Evolutionary conservation across 2,113 vertebrate genomes (phyloP).

Genomic region (Ornithorhynchus anatinus): DNA sequence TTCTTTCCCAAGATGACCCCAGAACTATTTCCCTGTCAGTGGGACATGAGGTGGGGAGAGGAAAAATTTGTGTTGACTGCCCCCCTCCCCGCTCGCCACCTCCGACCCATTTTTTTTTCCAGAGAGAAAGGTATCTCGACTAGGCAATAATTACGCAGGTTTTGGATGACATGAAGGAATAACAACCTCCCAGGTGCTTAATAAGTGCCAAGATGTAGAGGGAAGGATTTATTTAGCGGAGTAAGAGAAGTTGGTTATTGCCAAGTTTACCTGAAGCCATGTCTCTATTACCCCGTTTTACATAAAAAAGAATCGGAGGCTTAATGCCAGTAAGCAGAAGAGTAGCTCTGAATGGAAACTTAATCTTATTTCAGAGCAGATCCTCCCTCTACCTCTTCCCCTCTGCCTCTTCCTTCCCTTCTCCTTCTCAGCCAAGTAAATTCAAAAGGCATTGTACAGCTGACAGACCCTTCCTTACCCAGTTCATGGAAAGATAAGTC

Average conservation of each 20-base stretch:
- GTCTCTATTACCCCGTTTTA: rapidly evolving
- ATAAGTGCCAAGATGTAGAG: constrained; percentile 53
- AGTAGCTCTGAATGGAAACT: no score
- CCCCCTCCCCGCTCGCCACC: neutral
- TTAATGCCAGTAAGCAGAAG: no score
- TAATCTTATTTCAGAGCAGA: neutral
- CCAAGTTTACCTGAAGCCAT: constrained; percentile 6
- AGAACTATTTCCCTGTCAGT: constrained; percentile 15
- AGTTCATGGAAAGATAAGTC: no score
- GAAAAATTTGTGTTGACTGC: constrained; percentile 35
- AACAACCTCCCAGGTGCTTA: constrained; percentile 61
- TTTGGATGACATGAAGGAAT: constrained; percentile 51
- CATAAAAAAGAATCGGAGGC: no score
- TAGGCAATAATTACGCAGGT: constrained; percentile 63
- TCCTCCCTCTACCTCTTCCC: neutral
- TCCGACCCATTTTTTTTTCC: neutral
- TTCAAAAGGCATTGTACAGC: no score
- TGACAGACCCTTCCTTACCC: no score
- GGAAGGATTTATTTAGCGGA: constrained; percentile 57
- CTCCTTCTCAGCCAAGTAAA: neutral
- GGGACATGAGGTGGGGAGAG: constrained; percentile 14
- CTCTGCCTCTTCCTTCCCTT: neutral
- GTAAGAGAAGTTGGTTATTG: constrained; percentile 6
- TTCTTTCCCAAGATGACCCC: neutral
- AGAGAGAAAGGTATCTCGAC: constrained; percentile 59